A percentile compares a stretch with the other conserved stretches of the same genome.
Evolutionary conservation across 2,113 vertebrate species (phyloP).

Genomic region (Ascaphus truei): DNA sequence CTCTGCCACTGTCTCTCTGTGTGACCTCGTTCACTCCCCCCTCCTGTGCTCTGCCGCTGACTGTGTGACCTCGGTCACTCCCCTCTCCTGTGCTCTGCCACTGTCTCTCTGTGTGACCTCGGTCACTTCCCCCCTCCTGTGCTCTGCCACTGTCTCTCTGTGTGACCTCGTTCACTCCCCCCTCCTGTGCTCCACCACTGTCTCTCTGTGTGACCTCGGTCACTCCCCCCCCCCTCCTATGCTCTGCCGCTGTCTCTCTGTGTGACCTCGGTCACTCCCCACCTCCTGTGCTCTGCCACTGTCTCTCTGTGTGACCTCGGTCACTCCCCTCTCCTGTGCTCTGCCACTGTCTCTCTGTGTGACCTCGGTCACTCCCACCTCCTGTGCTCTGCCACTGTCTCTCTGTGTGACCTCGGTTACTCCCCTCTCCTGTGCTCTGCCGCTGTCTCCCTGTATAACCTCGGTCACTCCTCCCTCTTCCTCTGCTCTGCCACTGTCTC

Average conservation of each 20-base stretch:
- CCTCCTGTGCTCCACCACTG: not conserved
- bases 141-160: conserved; percentile 39
- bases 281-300: no score
- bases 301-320: not conserved
- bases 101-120: conserved; percentile 37
- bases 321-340: not conserved
- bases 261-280: not conserved
- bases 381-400: not conserved
- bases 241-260: not conserved
- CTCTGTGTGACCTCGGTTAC: not conserved
- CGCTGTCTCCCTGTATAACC: not conserved
- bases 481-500: not conserved
- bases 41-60: conserved; percentile 11
- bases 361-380: not conserved
- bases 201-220: conserved; percentile 33
- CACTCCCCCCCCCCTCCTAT: not conserved
- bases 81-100: not conserved
- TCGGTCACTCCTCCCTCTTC: conserved; percentile 33
- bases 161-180: not conserved
- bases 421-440: not conserved
- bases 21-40: not conserved
- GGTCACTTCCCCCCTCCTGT: not conserved
- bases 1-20: conserved; percentile 39
- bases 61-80: conserved; percentile 20
- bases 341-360: not conserved